Evolutionary conservation across 2,888 invertebrate species (phyloP), one percentile per base, ranked within the genome.

Genomic region (Amphipyra berbera): DNA sequence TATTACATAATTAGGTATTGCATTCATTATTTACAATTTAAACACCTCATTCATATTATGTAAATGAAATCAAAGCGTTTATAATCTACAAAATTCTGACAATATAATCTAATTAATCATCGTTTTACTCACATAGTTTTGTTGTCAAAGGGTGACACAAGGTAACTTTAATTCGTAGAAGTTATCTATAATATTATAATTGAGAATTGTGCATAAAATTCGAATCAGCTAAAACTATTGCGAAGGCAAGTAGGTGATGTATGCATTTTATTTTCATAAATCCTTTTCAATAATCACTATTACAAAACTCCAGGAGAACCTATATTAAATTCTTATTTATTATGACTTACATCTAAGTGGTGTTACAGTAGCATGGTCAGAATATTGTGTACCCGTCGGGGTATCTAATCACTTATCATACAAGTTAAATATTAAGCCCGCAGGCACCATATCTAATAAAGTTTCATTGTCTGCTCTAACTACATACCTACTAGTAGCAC

Each of bases 181-280:
- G 83, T 82, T 84, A 82, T 85, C 81, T 84, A 79, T 78, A 78
- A 48, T 79, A 76, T 78, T 81, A 82, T 78, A 79, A 82, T 88
- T 82, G 83, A 86, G 78, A 86, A 86, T 93, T 91, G 92, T 93
- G 92, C 92, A 90, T 84, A 82, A 79, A 87, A 87, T 84, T 90
- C 82, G 83, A 90, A 89, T 87, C 83, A 75, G 86, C 91, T 90
- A 90, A 86, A 84, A 83, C 89, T 90, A 91, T 90, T 88, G 91
- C 90, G 82, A 91, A 93, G 94, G 94, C 94, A 93, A 92, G 90
- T 91, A 88, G 91, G 93, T 93, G 93, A 92, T 90, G 89, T 89
- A 90, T 86, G 89, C 88, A 83, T 87, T 83, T 81, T 75, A 82
- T 82, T 82, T 82, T 82, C 68, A 84, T 83, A 83, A 84, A 83